Evolutionary conservation across 2,113 vertebrate species (phyloP).

Genomic region (Neodontobutis hainanensis): DNA sequence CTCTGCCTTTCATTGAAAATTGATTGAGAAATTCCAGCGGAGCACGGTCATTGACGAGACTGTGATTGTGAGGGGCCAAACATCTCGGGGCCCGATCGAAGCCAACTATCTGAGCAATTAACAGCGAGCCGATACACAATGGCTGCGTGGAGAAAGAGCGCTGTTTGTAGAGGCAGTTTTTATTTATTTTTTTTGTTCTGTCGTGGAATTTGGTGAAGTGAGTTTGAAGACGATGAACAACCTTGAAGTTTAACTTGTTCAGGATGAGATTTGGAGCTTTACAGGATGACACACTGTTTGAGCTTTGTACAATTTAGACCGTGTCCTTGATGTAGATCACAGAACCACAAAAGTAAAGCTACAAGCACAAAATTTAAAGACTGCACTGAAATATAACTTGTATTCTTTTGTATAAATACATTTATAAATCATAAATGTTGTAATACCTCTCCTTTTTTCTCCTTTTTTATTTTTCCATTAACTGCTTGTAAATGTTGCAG

Average conservation of each 20-base stretch:
- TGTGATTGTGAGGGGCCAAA: constrained; percentile 47
- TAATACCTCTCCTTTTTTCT: not conserved
- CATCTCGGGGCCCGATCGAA: constrained; percentile 55
- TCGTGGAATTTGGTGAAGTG: constrained; percentile 19
- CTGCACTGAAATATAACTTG: too few species aligned
- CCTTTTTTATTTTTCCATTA: not conserved
- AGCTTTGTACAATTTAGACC: too few species aligned
- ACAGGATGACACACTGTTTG: not conserved
- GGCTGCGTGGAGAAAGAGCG: constrained; percentile 22
- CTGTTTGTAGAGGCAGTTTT: constrained; percentile 4
- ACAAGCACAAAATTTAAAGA: too few species aligned
- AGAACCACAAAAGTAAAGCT: too few species aligned
- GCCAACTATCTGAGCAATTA: constrained; percentile 54
- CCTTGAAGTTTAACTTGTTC: constrained; percentile 12
- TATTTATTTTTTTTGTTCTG: constrained; percentile 19
- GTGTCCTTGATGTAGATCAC: too few species aligned
- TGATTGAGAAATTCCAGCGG: constrained; percentile 68
- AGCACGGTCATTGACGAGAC: constrained; percentile 57
- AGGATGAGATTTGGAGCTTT: not conserved
- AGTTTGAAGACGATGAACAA: constrained; percentile 10
- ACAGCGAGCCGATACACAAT: constrained; percentile 36
- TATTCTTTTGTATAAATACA: too few species aligned
- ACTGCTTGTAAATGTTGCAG: constrained; percentile 10
- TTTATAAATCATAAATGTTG: not conserved
- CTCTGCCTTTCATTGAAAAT: constrained; percentile 62